These are phyloP conservation scores for Dascillus cervinus DNA, from an alignment of 2,888 invertebrate species.

Conservation along the genomic window DNA sequence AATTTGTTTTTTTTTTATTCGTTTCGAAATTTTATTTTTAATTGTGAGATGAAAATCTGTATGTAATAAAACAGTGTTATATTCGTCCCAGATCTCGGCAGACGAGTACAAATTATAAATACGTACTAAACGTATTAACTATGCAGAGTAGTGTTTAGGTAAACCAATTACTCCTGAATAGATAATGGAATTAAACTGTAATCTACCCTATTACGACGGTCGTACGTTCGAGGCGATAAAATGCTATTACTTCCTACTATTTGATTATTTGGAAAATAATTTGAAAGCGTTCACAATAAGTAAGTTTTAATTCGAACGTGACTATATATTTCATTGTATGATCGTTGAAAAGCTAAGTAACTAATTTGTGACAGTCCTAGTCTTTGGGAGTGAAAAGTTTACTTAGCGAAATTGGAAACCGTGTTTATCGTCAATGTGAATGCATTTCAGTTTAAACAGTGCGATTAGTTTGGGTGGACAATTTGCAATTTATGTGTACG, in stretches of 20 bases:
- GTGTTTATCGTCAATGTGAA: conserved; percentile 12
- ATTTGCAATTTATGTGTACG: conserved; percentile 11
- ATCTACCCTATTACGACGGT: conserved; percentile 6
- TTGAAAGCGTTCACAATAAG: no score
- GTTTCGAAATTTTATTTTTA: no score
- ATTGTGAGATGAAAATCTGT: no score
- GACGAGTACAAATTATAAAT: conserved; percentile 4
- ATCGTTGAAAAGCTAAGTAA: no score
- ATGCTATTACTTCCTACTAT: no score
- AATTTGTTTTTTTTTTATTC: no score
- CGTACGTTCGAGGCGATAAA: conserved; percentile 3
- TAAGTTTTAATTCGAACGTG: no score
- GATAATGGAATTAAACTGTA: conserved; percentile 8
- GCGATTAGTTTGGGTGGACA: conserved; percentile 12
- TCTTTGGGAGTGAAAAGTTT: conserved; percentile 11
- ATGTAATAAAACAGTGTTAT: conserved; percentile 2
- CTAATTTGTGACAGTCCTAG: no score
- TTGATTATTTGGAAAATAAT: no score
- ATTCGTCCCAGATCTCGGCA: no score
- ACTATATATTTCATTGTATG: no score
- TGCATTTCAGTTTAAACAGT: conserved; percentile 10
- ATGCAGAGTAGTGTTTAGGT: conserved; percentile 6
- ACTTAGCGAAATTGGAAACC: conserved; percentile 12
- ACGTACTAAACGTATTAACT: conserved; percentile 8
- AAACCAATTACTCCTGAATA: conserved; percentile 8